A percentile compares a stretch with the other conserved stretches of the same genome.
phyloP scores from a whole-genome alignment of 1,140 invertebrate species.

The Drosophila yakuba region DNA sequence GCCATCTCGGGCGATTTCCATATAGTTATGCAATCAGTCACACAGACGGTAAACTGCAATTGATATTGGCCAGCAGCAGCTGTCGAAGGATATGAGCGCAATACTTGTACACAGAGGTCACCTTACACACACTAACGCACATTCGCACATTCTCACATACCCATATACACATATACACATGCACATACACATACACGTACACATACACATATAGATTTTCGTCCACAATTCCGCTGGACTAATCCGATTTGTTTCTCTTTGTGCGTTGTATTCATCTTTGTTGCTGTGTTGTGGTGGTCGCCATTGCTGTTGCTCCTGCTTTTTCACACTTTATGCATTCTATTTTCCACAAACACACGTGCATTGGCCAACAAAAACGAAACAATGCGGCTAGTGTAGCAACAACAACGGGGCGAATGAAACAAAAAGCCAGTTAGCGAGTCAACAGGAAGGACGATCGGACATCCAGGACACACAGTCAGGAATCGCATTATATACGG shows the following conservation, averaged over 20 bases:
- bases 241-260: conserved; percentile 73
- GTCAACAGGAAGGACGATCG: conserved; percentile 21
- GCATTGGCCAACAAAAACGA: conserved; percentile 22
- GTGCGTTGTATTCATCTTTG: conserved; percentile 51
- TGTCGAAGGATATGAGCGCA: conserved; percentile 8
- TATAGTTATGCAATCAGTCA: conserved; percentile 53
- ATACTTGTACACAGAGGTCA: not conserved
- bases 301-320: conserved; percentile 29
- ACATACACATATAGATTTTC: conserved; percentile 44
- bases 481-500: conserved; percentile 48
- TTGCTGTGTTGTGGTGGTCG: conserved; percentile 31
- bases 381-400: conserved; percentile 26
- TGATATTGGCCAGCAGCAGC: conserved; percentile 32
- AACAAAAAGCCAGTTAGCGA: conserved; percentile 47
- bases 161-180: conserved; percentile 28
- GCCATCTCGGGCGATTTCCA: conserved; percentile 20
- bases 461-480: conserved; percentile 2
- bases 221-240: conserved; percentile 61
- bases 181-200: no score
- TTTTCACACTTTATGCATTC: conserved; percentile 73
- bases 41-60: conserved; percentile 38
- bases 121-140: not conserved
- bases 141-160: not conserved
- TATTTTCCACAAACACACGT: conserved; percentile 44
- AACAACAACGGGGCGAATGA: conserved; percentile 4